These are phyloP conservation scores for Thrips palmi DNA, from an alignment of 1,140 invertebrate species.

Conservation along the genomic window DNA sequence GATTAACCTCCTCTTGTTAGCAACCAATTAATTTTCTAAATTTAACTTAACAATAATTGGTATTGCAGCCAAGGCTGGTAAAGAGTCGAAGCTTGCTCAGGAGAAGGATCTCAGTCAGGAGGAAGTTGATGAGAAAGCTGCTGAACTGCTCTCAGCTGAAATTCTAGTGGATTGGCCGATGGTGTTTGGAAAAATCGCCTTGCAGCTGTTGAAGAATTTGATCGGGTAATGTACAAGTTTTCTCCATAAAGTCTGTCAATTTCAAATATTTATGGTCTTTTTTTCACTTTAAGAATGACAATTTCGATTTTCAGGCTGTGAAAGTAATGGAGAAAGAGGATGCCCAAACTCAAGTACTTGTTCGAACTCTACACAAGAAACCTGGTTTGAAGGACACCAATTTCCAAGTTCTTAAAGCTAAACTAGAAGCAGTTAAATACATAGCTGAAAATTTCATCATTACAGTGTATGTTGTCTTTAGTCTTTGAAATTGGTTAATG, in stretches of 20 bases:
- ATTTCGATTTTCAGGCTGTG: constrained; percentile 26
- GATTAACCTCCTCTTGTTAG: background rate
- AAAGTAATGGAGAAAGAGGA: constrained; percentile 39
- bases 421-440: constrained; percentile 57
- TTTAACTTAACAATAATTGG: background rate
- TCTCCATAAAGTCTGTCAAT: constrained; percentile 4
- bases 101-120: constrained; percentile 41
- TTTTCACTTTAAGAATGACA: background rate
- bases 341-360: constrained; percentile 52
- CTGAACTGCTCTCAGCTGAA: constrained; percentile 37
- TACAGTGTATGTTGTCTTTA: constrained; percentile 31
- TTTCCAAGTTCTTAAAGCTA: constrained; percentile 76
- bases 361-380: constrained; percentile 59
- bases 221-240: constrained; percentile 26
- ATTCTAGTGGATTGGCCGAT: constrained; percentile 49
- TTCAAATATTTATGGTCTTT: background rate
- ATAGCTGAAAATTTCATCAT: constrained; percentile 58
- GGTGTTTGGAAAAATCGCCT: constrained; percentile 75
- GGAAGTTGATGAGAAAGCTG: constrained; percentile 48
- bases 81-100: constrained; percentile 21
- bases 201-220: constrained; percentile 53
- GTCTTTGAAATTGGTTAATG: background rate
- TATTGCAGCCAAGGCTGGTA: constrained; percentile 18
- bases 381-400: constrained; percentile 86
- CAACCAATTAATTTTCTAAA: background rate